Conservation (phyloP, 1,140 invertebrate species). For the fruit fly (Drosophila melanogaster) region DNA sequence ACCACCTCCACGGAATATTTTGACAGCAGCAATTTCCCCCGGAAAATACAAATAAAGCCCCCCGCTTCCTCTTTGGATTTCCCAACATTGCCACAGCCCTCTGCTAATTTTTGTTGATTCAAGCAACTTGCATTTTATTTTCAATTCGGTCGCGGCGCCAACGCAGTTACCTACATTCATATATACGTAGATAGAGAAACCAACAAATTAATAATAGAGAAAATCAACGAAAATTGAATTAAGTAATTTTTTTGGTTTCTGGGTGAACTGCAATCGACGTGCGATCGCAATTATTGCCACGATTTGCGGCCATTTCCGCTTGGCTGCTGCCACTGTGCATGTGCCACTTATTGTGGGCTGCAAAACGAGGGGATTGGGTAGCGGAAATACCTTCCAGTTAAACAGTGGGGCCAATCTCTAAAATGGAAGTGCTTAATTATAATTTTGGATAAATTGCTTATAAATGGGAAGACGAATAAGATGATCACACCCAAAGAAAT, state of each 20-base stretch:
- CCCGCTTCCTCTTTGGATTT: not conserved
- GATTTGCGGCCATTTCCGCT: conserved; percentile 73
- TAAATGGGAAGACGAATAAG: not conserved
- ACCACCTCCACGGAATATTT: conserved; percentile 58
- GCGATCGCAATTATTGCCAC: conserved; percentile 64
- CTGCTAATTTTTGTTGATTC: conserved; percentile 64
- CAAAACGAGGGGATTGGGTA: not conserved
- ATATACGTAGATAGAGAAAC: conserved; percentile 12
- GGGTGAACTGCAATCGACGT: conserved; percentile 29
- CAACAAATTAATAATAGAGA: conserved; percentile 47
- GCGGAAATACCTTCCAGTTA: conserved; percentile 35
- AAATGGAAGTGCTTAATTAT: conserved; percentile 9
- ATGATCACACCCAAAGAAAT: too few relatives aligned
- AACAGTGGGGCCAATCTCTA: conserved; percentile 15
- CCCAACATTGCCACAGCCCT: conserved; percentile 6
- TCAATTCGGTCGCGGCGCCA: conserved; percentile 24
- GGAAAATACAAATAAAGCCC: not conserved
- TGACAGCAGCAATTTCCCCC: conserved; percentile 59
- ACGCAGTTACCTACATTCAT: conserved; percentile 9
- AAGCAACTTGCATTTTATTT: conserved; percentile 55
- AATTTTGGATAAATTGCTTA: not conserved
- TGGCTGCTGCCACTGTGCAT: conserved; percentile 34
- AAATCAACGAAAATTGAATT: conserved; percentile 50
- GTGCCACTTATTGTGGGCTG: conserved; percentile 1
- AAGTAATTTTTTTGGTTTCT: conserved; percentile 30